phyloP scores from a whole-genome alignment of 2,888 invertebrate species.

The Uropetala carovei region DNA sequence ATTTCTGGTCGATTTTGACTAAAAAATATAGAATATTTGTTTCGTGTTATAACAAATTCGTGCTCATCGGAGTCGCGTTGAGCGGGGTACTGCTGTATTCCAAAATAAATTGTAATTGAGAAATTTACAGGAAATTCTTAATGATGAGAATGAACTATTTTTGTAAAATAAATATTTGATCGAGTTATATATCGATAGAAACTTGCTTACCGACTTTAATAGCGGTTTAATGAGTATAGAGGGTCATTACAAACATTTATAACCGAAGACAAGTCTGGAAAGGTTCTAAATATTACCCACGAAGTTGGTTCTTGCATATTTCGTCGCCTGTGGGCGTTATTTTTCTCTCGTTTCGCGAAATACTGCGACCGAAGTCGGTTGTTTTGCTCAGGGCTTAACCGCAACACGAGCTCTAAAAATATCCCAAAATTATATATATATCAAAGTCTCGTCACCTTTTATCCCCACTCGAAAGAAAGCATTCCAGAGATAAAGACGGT shows the following conservation, averaged over 20 bases:
- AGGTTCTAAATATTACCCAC: neutral
- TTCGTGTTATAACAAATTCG: too few species aligned
- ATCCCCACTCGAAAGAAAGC: slow-evolving; percentile 1
- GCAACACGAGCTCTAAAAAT: neutral
- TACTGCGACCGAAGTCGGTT: neutral
- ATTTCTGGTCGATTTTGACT: too few species aligned
- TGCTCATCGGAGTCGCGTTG: too few species aligned
- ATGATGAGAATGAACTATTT: too few species aligned
- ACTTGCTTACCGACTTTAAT: too few species aligned
- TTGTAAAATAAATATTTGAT: too few species aligned
- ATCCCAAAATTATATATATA: neutral
- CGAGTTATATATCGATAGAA: too few species aligned
- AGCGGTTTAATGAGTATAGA: too few species aligned
- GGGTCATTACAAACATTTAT: neutral
- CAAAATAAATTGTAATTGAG: too few species aligned
- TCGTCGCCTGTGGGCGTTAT: neutral
- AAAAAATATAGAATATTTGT: too few species aligned
- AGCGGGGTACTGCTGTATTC: too few species aligned
- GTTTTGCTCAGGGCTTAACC: neutral
- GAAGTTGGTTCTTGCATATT: neutral
- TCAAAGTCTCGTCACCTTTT: slow-evolving; percentile 5
- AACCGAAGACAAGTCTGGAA: neutral
- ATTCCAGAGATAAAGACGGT: neutral
- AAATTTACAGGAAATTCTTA: too few species aligned
- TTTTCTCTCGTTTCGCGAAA: neutral